Percentiles rank a stretch among this genome's conserved stretches.
Conservation (phyloP, 2,113 vertebrate species). For the Gobiocypris rarus region DNA sequence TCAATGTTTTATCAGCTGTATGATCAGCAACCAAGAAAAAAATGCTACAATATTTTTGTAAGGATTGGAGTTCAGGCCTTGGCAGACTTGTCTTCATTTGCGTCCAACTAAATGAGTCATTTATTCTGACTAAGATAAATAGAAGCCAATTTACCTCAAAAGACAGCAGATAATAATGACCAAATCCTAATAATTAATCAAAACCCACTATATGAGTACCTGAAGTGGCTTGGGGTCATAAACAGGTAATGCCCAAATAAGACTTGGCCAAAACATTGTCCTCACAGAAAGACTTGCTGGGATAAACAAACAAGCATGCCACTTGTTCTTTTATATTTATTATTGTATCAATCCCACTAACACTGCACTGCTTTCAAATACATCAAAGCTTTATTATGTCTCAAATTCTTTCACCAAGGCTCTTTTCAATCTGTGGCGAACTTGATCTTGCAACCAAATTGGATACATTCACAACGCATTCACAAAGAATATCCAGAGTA, state of each 20-base stretch:
- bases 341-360: conserved; percentile 19
- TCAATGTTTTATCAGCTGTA: neutral
- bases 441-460: conserved; percentile 67
- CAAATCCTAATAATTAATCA: neutral
- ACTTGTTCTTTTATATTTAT: conserved; percentile 54
- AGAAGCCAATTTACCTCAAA: conserved; percentile 4
- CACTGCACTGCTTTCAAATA: conserved; percentile 34
- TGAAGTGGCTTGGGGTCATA: neutral
- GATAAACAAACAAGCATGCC: conserved; percentile 63
- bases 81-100: neutral
- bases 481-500: conserved; percentile 70
- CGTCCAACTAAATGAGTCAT: neutral
- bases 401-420: conserved; percentile 50
- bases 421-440: conserved; percentile 65
- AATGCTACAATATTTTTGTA: neutral
- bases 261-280: conserved; percentile 32
- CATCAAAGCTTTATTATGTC: conserved; percentile 61
- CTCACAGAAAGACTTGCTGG: conserved; percentile 70
- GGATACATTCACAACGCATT: conserved; percentile 65
- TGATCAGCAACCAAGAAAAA: neutral
- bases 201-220: neutral
- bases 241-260: neutral
- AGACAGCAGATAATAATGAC: neutral
- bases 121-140: neutral
- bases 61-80: neutral